Evolutionary conservation across 2,113 vertebrate genomes (phyloP).

Genomic region (Xiphorhynchus elegans): DNA sequence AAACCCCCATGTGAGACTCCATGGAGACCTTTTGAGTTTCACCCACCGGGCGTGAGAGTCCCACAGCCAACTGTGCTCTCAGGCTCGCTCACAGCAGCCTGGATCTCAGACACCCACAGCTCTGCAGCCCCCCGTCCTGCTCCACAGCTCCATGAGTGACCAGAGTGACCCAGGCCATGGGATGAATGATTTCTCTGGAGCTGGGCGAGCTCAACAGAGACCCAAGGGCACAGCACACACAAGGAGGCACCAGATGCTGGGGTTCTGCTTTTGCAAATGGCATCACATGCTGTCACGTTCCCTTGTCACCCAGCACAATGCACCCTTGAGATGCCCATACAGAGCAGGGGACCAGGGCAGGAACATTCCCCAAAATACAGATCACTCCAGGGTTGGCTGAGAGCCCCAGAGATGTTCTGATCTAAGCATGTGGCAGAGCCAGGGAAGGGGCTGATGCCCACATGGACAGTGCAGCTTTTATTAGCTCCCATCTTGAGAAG

Average conservation of each 20-base stretch:
- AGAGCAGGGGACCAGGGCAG: neutral
- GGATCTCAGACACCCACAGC: neutral
- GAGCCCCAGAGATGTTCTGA: neutral
- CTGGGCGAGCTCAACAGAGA: neutral
- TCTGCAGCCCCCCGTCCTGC: neutral
- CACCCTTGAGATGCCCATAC: neutral
- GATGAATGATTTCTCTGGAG: neutral
- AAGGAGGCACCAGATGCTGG: neutral
- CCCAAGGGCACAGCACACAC: neutral
- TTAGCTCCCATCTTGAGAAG: neutral
- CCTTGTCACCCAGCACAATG: neutral
- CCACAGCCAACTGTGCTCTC: neutral
- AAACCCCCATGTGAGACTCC: neutral
- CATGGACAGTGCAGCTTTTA: constrained; percentile 31
- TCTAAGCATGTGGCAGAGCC: neutral
- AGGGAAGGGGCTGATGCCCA: neutral
- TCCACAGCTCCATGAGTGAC: neutral
- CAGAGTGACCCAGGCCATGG: neutral
- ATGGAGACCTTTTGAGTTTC: constrained; percentile 27
- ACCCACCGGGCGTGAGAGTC: constrained; percentile 27
- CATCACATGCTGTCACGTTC: neutral
- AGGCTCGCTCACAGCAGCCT: neutral
- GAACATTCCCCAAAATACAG: neutral
- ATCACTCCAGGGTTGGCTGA: neutral
- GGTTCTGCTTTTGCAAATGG: neutral